Conservation (phyloP, 2,797 vertebrate genomes). For the Hephaestus fuliginosus region DNA sequence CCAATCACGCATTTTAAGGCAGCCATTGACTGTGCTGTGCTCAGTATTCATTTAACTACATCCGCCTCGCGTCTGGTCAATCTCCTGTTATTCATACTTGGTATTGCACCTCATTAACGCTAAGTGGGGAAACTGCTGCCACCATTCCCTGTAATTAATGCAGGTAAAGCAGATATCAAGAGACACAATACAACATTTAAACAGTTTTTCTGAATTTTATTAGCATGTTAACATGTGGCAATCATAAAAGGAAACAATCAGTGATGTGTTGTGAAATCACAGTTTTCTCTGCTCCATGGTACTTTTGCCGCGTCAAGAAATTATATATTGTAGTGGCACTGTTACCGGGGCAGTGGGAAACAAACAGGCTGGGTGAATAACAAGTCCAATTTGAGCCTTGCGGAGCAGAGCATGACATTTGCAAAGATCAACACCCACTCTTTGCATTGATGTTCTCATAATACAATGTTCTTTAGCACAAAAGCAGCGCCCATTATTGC, state of each 20-base stretch:
- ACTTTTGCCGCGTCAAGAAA: conserved; percentile 43
- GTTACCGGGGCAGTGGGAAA: conserved; percentile 46
- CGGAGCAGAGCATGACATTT: conserved; percentile 80
- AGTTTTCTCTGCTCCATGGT: conserved; percentile 33
- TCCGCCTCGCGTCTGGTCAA: conserved; percentile 54
- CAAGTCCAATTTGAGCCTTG: conserved; percentile 63
- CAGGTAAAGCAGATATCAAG: conserved; percentile 60
- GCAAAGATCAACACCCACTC: conserved; percentile 81
- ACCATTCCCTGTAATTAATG: conserved; percentile 53
- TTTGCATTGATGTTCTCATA: conserved; percentile 72
- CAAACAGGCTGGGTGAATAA: conserved; percentile 52
- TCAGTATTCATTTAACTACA: conserved; percentile 58
- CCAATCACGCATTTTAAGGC: conserved; percentile 57
- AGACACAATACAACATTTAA: conserved; percentile 35
- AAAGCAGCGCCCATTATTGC: conserved; percentile 52
- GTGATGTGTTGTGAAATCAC: conserved; percentile 53
- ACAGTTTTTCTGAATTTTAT: conserved; percentile 21
- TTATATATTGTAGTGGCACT: conserved; percentile 39
- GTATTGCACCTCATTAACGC: conserved; percentile 57
- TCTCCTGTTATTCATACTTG: conserved; percentile 64
- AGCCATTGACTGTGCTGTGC: conserved; percentile 47
- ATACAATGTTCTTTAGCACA: conserved; percentile 62
- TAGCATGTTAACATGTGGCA: conserved; percentile 46
- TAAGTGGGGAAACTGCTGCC: conserved; percentile 46
- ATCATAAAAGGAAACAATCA: conserved; percentile 36